Percentiles rank a stretch among this genome's conserved stretches.
Evolutionary conservation across 2,888 invertebrate species (phyloP).

Genomic region (Antheraea assamensis): DNA sequence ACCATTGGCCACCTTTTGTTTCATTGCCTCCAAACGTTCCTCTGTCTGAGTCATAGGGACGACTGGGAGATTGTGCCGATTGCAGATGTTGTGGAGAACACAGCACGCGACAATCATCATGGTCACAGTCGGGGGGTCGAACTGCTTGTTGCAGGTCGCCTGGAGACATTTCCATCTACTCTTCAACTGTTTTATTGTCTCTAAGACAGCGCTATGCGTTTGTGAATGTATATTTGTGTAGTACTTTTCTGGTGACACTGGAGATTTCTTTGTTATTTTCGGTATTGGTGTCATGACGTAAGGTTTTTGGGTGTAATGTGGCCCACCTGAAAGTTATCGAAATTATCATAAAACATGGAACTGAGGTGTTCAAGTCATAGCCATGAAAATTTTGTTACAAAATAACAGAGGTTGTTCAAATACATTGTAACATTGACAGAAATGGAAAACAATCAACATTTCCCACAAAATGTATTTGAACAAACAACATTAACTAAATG

Average conservation of each 20-base stretch:
- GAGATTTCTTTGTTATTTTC: conserved; percentile 71
- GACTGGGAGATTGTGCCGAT: conserved; percentile 49
- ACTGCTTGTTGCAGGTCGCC: conserved; percentile 69
- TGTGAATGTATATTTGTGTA: conserved; percentile 64
- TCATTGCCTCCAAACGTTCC: conserved; percentile 69
- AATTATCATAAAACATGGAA: neutral
- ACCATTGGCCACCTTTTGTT: conserved; percentile 72
- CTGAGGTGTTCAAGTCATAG: no score
- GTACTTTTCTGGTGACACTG: conserved; percentile 70
- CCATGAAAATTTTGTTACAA: no score
- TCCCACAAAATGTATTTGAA: no score
- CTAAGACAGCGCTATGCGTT: conserved; percentile 50
- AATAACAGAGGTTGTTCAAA: no score
- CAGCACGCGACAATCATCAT: conserved; percentile 70
- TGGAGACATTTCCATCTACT: conserved; percentile 73
- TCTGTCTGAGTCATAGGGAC: conserved; percentile 66
- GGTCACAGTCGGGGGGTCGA: conserved; percentile 61
- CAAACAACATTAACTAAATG: neutral
- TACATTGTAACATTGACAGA: no score
- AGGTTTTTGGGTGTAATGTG: conserved; percentile 64
- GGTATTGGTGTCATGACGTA: conserved; percentile 73
- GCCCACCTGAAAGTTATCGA: conserved; percentile 49
- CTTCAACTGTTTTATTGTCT: conserved; percentile 71
- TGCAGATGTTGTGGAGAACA: conserved; percentile 67
- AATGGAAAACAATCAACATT: no score